Percentiles rank a stretch among this genome's conserved stretches.
phyloP scores from a whole-genome alignment of 1,140 invertebrate genomes.

The Apis florea region DNA sequence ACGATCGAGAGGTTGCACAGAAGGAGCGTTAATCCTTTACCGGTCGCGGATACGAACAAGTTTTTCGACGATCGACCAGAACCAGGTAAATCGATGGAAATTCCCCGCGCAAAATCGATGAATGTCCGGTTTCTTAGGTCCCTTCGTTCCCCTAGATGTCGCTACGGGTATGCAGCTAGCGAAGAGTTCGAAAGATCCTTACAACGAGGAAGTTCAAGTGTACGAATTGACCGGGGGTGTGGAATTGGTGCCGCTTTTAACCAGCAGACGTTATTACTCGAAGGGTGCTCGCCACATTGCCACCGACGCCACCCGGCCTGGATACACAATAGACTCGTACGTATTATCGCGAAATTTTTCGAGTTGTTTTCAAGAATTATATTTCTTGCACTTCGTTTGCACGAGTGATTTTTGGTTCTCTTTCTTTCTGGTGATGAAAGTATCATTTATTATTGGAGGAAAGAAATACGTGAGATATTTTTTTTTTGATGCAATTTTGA shows the following conservation, averaged over 20 bases:
- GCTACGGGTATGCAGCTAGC: constrained; percentile 26
- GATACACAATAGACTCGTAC: constrained; percentile 74
- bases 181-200: constrained; percentile 49
- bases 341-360: constrained; percentile 38
- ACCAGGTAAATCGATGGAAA: constrained; percentile 58
- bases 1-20: constrained; percentile 58
- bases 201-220: constrained; percentile 69
- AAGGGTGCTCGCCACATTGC: constrained; percentile 72
- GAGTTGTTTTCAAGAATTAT: not conserved
- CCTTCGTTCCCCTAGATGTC: constrained; percentile 44
- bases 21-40: constrained; percentile 54
- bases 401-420: no score
- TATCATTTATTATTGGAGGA: no score
- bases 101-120: not conserved
- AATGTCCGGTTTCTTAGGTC: constrained; percentile 1
- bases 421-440: no score
- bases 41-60: constrained; percentile 62
- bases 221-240: constrained; percentile 82
- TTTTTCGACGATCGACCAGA: constrained; percentile 63
- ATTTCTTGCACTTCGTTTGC: no score
- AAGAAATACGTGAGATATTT: no score
- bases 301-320: constrained; percentile 82
- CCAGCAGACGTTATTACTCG: constrained; percentile 77
- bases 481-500: no score
- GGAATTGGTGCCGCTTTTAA: constrained; percentile 86